These are phyloP conservation scores for Acrocephalus arundinaceus DNA, from an alignment of 2,113 vertebrate species.

Conservation along the genomic window DNA sequence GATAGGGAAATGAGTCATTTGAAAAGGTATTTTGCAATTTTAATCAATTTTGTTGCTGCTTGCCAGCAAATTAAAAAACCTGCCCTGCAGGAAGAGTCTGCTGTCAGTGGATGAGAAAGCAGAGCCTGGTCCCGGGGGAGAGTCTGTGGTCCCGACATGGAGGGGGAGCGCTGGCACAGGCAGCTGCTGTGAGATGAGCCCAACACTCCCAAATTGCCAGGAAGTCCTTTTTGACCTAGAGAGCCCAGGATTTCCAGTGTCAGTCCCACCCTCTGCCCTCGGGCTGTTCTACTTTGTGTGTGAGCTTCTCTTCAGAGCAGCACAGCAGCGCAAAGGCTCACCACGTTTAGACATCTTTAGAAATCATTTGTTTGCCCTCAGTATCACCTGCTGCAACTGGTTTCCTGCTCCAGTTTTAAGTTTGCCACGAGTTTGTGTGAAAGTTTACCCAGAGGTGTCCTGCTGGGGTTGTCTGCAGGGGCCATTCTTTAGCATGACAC, in stretches of 20 bases:
- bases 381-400: neutral
- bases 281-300: neutral
- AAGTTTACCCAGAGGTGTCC: neutral
- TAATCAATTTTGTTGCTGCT: slow-evolving; percentile 39
- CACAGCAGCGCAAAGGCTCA: neutral
- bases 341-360: neutral
- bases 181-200: neutral
- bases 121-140: fast-evolving
- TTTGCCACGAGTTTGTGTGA: neutral
- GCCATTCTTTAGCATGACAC: neutral
- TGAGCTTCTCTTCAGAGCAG: neutral
- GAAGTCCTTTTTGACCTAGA: neutral
- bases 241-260: neutral
- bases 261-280: neutral
- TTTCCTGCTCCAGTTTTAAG: neutral
- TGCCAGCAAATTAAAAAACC: slow-evolving; percentile 53
- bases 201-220: neutral
- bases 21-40: slow-evolving; percentile 52
- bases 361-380: neutral
- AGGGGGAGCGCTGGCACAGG: neutral
- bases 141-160: fast-evolving
- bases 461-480: neutral
- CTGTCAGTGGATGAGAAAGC: neutral
- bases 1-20: neutral
- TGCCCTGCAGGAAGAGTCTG: slow-evolving; percentile 42